These are phyloP conservation scores for Acarapis woodi DNA, from an alignment of 1,140 invertebrate genomes.

Conservation along the genomic window DNA sequence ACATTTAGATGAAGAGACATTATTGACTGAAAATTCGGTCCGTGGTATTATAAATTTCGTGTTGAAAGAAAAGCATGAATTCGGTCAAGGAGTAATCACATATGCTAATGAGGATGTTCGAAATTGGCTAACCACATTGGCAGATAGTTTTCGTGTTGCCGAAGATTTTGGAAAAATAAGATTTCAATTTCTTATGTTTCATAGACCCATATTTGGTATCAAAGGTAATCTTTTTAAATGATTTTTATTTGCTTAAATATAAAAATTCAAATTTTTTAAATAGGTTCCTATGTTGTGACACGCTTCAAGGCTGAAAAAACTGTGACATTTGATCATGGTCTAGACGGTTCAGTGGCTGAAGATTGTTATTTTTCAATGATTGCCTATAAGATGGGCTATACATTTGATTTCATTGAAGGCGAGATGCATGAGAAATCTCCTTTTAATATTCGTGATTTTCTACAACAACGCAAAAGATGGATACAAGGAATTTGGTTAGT, in stretches of 20 bases:
- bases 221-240: slow-evolving; percentile 50
- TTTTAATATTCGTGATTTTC: slow-evolving; percentile 72
- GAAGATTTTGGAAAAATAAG: slow-evolving; percentile 89
- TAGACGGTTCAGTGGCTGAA: slow-evolving; percentile 25
- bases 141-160: slow-evolving; percentile 79
- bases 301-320: slow-evolving; percentile 20
- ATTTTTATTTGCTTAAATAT: background rate
- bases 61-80: slow-evolving; percentile 68
- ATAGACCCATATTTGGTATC: slow-evolving; percentile 86
- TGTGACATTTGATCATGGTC: slow-evolving; percentile 24
- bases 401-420: slow-evolving; percentile 23
- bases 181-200: slow-evolving; percentile 69
- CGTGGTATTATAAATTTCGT: slow-evolving; percentile 85
- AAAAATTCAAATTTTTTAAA: background rate
- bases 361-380: slow-evolving; percentile 26
- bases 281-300: slow-evolving; percentile 20
- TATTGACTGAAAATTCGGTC: slow-evolving; percentile 65
- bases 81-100: slow-evolving; percentile 89
- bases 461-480: slow-evolving; percentile 87
- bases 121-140: slow-evolving; percentile 86
- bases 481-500: slow-evolving; percentile 68
- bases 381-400: slow-evolving; percentile 18
- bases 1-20: slow-evolving; percentile 86
- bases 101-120: slow-evolving; percentile 85
- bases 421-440: slow-evolving; percentile 42